Conservation (phyloP, 2,797 vertebrate genomes). For the Propithecus perrieri region DNA sequence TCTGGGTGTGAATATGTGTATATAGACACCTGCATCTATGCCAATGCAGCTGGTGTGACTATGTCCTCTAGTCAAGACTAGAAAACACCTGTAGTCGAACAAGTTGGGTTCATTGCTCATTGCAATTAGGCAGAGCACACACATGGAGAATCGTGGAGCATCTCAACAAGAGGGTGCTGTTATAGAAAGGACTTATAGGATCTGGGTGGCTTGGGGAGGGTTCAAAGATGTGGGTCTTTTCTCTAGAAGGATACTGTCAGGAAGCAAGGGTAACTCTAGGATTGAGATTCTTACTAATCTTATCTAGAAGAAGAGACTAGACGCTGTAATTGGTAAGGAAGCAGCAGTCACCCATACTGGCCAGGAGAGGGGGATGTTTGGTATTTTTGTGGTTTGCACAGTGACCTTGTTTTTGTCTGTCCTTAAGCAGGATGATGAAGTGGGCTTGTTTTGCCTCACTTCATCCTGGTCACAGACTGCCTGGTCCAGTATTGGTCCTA, state of each 20-base stretch:
- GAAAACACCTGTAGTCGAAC: neutral
- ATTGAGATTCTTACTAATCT: neutral
- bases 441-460: neutral
- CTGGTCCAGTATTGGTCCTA: neutral
- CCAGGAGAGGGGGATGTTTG: neutral
- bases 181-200: neutral
- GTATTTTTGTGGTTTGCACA: neutral
- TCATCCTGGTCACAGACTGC: neutral
- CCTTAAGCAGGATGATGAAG: neutral
- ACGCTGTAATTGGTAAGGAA: neutral
- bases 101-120: neutral
- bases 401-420: neutral
- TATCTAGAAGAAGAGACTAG: neutral
- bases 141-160: accelerated
- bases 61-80: neutral
- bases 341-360: neutral
- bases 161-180: neutral
- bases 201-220: too few relatives aligned
- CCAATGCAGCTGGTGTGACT: neutral
- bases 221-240: neutral
- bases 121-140: neutral
- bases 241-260: neutral
- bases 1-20: neutral
- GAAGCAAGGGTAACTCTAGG: neutral
- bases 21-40: neutral